Evolutionary conservation across 2,888 invertebrate species (phyloP).

Genomic region (Nomada flava): DNA sequence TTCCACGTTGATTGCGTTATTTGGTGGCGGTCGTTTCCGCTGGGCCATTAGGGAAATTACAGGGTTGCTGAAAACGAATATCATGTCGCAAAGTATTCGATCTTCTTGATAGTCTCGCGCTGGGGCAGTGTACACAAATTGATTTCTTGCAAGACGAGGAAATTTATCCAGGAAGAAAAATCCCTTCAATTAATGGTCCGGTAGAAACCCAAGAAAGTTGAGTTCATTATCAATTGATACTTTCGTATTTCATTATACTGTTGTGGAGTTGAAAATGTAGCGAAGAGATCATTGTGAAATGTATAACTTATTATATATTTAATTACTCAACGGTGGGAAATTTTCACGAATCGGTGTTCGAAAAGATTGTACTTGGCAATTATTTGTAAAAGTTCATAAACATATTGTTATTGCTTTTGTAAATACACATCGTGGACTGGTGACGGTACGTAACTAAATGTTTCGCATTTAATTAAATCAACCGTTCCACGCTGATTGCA

Average conservation of each 20-base stretch:
- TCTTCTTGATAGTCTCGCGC: not conserved
- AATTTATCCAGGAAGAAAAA: too few relatives aligned
- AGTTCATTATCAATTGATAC: too few relatives aligned
- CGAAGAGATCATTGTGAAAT: too few relatives aligned
- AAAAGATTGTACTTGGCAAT: not conserved
- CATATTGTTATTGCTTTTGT: not conserved
- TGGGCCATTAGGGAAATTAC: conserved; percentile 51
- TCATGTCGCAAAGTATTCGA: conserved; percentile 5
- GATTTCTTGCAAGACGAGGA: not conserved
- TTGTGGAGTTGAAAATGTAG: too few relatives aligned
- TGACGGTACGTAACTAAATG: conserved; percentile 3
- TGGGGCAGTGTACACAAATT: not conserved
- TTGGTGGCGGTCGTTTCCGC: conserved; percentile 38
- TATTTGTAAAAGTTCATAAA: too few relatives aligned
- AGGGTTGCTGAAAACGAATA: conserved; percentile 11
- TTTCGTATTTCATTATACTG: too few relatives aligned
- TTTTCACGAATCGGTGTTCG: not conserved
- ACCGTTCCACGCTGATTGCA: conserved; percentile 44
- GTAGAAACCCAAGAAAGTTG: too few relatives aligned
- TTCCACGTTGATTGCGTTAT: conserved; percentile 50
- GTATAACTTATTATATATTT: too few relatives aligned
- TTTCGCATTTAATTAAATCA: conserved; percentile 25
- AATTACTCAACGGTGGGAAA: not conserved
- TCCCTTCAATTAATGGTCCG: too few relatives aligned
- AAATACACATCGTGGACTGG: not conserved